These are phyloP conservation scores for Cephus rjabovi DNA, from an alignment of 2,888 invertebrate species.

Conservation along the genomic window DNA sequence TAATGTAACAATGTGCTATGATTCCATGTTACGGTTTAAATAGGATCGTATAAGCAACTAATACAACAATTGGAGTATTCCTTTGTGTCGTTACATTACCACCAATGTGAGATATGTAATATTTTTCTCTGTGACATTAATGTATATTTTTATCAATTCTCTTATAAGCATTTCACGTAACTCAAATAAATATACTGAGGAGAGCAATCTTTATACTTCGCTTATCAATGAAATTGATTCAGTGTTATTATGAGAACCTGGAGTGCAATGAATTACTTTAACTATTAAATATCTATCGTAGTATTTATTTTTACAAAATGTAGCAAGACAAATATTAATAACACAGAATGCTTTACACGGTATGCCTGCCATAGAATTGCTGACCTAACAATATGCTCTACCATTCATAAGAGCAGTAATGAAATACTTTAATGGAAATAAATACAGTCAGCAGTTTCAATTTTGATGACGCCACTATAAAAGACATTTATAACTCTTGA, in stretches of 20 bases:
- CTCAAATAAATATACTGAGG: not conserved
- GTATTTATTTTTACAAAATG: conserved; percentile 15
- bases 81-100: not conserved
- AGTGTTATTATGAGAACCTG: not conserved
- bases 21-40: not conserved
- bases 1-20: too few relatives aligned
- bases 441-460: not conserved
- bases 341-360: conserved; percentile 11
- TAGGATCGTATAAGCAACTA: not conserved
- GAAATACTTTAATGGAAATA: not conserved
- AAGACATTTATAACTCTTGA: conserved; percentile 26
- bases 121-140: not conserved
- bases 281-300: not conserved
- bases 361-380: conserved; percentile 13
- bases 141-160: conserved; percentile 5
- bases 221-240: not conserved
- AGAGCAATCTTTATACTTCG: not conserved
- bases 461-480: not conserved
- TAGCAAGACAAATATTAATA: conserved; percentile 2
- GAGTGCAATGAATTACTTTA: not conserved
- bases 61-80: not conserved
- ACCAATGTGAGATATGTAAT: not conserved
- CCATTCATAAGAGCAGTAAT: not conserved
- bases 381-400: conserved; percentile 5
- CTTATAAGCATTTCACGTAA: not conserved